A percentile compares a stretch with the other conserved stretches of the same genome.
Evolutionary conservation across 2,888 invertebrate species (phyloP).

Genomic region (Chaitophorus viminalis): DNA sequence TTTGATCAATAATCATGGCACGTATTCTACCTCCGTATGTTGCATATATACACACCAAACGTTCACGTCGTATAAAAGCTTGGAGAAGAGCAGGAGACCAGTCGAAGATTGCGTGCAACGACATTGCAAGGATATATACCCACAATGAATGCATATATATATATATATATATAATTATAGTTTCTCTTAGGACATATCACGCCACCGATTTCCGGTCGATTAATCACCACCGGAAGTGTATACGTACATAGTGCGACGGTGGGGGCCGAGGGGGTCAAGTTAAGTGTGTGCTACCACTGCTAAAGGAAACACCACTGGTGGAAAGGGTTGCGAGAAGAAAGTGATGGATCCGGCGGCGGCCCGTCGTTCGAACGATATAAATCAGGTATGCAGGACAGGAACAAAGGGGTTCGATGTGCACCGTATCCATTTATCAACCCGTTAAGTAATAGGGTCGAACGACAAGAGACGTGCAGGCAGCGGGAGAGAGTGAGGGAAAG

Average conservation of each 20-base stretch:
- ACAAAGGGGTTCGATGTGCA: constrained; percentile 58
- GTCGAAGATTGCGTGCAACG: constrained; percentile 34
- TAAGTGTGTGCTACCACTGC: constrained; percentile 47
- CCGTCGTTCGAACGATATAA: constrained; percentile 61
- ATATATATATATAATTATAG: constrained; percentile 8
- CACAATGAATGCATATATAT: not conserved
- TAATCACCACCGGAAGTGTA: constrained; percentile 55
- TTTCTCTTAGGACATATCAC: constrained; percentile 33
- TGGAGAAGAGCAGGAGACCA: not conserved
- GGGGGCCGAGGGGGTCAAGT: constrained; percentile 53
- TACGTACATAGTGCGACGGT: not conserved
- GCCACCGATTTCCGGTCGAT: constrained; percentile 59
- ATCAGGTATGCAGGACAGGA: constrained; percentile 62
- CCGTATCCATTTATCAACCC: constrained; percentile 62
- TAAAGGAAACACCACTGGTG: not conserved
- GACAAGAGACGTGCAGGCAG: not conserved
- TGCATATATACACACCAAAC: no score
- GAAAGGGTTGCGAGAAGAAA: constrained; percentile 59
- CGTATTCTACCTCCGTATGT: not conserved
- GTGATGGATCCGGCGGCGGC: constrained; percentile 60
- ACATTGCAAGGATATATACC: not conserved
- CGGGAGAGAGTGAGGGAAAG: not conserved
- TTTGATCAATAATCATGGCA: constrained; percentile 1
- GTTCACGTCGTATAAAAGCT: not conserved
- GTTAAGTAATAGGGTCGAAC: constrained; percentile 62